Evolutionary conservation across 1,140 invertebrate species (phyloP), one percentile per base, ranked within the genome.

Genomic region (Amyelois transitella): DNA sequence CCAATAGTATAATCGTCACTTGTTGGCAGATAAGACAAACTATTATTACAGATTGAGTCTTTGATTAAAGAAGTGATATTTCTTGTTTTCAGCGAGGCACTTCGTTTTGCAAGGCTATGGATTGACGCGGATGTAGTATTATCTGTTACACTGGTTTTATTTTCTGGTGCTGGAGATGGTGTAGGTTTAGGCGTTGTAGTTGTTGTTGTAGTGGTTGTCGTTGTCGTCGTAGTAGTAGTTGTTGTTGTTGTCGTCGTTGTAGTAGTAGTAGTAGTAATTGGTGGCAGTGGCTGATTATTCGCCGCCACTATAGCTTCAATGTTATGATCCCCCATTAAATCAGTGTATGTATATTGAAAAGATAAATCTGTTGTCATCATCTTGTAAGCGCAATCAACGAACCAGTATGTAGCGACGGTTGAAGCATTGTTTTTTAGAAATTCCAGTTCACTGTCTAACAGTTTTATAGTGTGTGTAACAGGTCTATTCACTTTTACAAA

Each of bases 301-400:
- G 91, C 93, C 12, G 94, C 86, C 6, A 95, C 89, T 47, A 95
- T 80, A 0, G 91, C 92, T 81, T 94, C 93, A 49, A 95, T 77
- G n/a, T 88, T 81, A 68, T 93, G 91, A n/a, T 90, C 83, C 60
- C 81, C 68, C 71, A 92, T 91, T 12, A 91, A 74, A 60, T 88
- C 84, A 1, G 89, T 88, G 71, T 94, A 95, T 66, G 91, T 93
- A 57, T 91, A 91, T 50, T 79, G 70, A 58, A 94, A 92, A 18
- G 86, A 77, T 22, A 91, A 90, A 75, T 92, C 89, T 48, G 83
- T 86, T 0, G 92, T 91, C 55, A 90, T 79, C 32, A 93, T 94
- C 55, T 93, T 90, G 80, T 92, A 93, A 62, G 90, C 86, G 69
- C 94, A 96, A 71, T 95, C 92, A 43, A 95, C 88, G 70, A 95